Conservation (phyloP, 1,140 invertebrate genomes). For the Trachymyrmex cornetzi region DNA sequence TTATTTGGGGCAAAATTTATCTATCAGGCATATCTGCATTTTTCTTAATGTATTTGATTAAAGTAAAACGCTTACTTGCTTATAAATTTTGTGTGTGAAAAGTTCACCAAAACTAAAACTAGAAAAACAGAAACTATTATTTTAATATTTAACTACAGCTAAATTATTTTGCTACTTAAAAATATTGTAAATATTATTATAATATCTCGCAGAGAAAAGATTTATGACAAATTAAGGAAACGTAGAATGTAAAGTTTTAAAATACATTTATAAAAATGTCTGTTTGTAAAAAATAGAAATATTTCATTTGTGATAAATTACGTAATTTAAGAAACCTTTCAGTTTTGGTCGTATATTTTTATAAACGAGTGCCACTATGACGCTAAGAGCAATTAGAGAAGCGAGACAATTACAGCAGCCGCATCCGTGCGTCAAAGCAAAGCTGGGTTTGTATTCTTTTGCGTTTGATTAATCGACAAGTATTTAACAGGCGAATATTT, state of each 20-base stretch:
- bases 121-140: not conserved
- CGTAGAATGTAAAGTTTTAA: not conserved
- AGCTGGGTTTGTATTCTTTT: constrained; percentile 22
- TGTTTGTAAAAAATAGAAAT: not conserved
- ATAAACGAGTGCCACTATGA: not conserved
- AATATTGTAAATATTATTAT: not conserved
- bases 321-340: not conserved
- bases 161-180: not conserved
- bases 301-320: constrained; percentile 6
- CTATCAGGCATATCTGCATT: not conserved
- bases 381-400: not conserved
- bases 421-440: not conserved
- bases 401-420: constrained; percentile 19
- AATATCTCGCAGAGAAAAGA: not conserved
- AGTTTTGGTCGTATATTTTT: constrained; percentile 10
- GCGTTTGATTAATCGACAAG: constrained; percentile 69
- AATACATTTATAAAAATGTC: not conserved
- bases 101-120: not conserved
- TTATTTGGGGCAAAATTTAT: constrained; percentile 10
- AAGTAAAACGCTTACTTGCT: not conserved
- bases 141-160: no score
- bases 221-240: not conserved
- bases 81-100: not conserved
- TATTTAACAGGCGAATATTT: constrained; percentile 66
- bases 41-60: constrained; percentile 12